Evolutionary conservation across 2,797 vertebrate genomes (phyloP), one percentile per base, ranked within the genome.

Genomic region (Arctocebus calabarensis): DNA sequence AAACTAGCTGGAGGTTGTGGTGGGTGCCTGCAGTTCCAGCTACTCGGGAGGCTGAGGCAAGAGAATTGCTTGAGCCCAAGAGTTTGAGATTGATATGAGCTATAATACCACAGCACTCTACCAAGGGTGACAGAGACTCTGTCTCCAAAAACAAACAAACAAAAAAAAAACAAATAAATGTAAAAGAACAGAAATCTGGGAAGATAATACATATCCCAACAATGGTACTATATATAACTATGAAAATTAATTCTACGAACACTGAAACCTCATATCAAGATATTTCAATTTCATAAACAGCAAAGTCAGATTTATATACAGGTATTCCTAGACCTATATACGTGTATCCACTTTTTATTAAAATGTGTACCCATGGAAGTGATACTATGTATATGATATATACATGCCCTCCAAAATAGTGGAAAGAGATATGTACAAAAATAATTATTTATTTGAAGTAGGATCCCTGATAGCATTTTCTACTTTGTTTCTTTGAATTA

Each of bases 231-330:
- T 92, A 29, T 40, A 84, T 22, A 84, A n/a, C 32, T 75, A 86
- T 83, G 87, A 94, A 94, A 85, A 43, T 61, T 37, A 94, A 94
- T n/a, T 84, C 66, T 88, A 90, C 43, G 57, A 95, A 64, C 88
- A 55, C 9, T 20, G 17, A 94, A 93, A 85, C 29, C 2, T 84
- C 66, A 92, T 59, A 32, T 48, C 48, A 91, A 94, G 84, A 71
- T 71, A 89, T 43, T 88, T 84, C 11, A 90, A 78, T 29, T 55
- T 45, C 71, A 77, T 40, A 81, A 95, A 84, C 66, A 61, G 64
- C 85, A 93, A 81, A 75, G 19, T 89, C 81, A 94, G 10, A n/a
- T 71, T 95, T 82, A 82, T 62, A 68, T 68, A n/a, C 17, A 75
- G 20, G 43, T 7, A 68, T 17, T 68, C 7, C 43, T 55, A 55